Conservation (phyloP, 2,113 vertebrate genomes). For the Xiphophorus maculatus region DNA sequence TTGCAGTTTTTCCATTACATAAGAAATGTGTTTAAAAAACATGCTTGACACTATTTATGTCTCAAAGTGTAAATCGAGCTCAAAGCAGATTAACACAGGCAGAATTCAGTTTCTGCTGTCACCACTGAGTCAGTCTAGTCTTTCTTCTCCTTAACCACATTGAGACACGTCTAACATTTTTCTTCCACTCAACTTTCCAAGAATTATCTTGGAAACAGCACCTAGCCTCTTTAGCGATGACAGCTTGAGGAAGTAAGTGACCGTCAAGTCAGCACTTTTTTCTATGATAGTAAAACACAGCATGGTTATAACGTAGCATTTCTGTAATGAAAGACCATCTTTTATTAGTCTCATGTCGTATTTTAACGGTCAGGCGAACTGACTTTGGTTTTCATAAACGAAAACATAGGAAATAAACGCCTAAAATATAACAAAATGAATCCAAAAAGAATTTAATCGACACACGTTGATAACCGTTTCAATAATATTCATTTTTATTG, state of each 20-base stretch:
- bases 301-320: not conserved
- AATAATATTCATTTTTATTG: not conserved
- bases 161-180: not conserved
- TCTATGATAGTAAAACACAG: not conserved
- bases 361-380: not conserved
- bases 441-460: not conserved
- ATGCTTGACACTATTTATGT: no score
- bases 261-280: not conserved
- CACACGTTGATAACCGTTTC: not conserved
- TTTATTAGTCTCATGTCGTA: not conserved
- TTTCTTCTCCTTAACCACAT: not conserved
- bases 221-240: not conserved
- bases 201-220: not conserved
- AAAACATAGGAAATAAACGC: not conserved
- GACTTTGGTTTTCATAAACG: not conserved
- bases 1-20: no score
- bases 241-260: not conserved
- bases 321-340: not conserved
- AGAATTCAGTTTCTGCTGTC: no score
- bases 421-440: not conserved
- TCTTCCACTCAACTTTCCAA: not conserved
- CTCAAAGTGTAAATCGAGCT: no score
- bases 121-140: not conserved
- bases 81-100: not conserved
- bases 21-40: no score